Conservation (phyloP, 2,888 invertebrate species). For the Ecliptopera silaceata region DNA sequence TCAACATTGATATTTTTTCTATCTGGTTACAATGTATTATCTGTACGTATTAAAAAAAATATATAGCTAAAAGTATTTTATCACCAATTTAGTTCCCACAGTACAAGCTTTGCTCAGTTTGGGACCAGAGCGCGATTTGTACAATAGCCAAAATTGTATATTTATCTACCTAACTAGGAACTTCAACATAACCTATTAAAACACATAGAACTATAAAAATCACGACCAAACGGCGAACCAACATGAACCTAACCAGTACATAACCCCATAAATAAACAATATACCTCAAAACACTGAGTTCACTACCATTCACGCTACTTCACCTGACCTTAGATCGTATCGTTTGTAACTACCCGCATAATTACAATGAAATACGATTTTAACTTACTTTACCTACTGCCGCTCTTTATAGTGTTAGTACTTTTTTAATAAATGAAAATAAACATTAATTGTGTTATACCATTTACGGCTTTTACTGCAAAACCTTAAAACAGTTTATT, state of each 20-base stretch:
- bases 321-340: slow-evolving; percentile 39
- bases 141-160: too few relatives aligned
- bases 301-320: slow-evolving; percentile 43
- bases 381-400: slow-evolving; percentile 16
- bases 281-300: slow-evolving; percentile 38
- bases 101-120: too few relatives aligned
- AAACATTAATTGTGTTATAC: background rate
- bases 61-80: too few relatives aligned
- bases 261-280: slow-evolving; percentile 50
- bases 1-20: too few relatives aligned
- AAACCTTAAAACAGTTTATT: too few relatives aligned
- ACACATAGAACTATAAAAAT: background rate
- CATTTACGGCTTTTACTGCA: too few relatives aligned
- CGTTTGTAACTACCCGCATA: slow-evolving; percentile 37
- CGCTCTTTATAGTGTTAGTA: slow-evolving; percentile 10
- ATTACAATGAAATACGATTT: slow-evolving; percentile 33
- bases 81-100: too few relatives aligned
- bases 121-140: too few relatives aligned
- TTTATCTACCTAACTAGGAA: too few relatives aligned
- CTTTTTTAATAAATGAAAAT: background rate
- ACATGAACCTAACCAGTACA: slow-evolving; percentile 39
- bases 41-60: too few relatives aligned
- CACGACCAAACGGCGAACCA: slow-evolving; percentile 8
- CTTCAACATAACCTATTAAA: background rate
- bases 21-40: too few relatives aligned